Evolutionary conservation across 35 echinoderm and acorn worm genomes (phyloP).

Genomic region (Apostichopus parvimensis): DNA sequence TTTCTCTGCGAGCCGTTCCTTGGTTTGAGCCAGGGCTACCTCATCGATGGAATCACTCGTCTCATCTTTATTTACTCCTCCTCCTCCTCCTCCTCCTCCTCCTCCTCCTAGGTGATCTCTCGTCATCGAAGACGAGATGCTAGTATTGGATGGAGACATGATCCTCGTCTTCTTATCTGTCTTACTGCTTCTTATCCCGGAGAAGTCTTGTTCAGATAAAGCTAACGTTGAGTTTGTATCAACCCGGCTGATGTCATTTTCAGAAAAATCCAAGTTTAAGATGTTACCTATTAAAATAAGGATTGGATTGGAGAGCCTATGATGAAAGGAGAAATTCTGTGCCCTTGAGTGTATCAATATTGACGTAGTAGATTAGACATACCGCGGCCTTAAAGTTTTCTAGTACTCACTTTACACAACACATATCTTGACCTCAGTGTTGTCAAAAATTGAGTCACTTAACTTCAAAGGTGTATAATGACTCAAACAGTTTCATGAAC

Average conservation of each 20-base stretch:
- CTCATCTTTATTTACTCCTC: background rate
- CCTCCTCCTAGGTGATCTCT: background rate
- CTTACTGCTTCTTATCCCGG: background rate
- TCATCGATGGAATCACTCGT: background rate
- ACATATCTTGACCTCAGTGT: no score
- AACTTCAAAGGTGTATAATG: no score
- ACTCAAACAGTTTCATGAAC: no score
- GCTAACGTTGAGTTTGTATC: constrained; percentile 6
- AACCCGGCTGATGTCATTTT: background rate
- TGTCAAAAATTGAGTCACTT: no score
- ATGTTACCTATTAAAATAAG: constrained; percentile 21
- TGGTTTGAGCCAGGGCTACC: background rate
- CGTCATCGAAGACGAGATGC: background rate
- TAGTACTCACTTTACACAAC: no score
- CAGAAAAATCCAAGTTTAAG: constrained; percentile 44
- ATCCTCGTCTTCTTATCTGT: background rate
- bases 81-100: no score
- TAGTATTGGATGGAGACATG: constrained; percentile 12
- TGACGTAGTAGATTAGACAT: no score
- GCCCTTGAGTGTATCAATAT: no score
- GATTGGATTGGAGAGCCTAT: no score
- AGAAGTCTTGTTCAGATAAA: constrained; percentile 1
- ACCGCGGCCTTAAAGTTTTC: no score
- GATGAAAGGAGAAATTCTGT: no score
- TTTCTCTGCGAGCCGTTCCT: background rate